These are phyloP conservation scores for Brevimyrus niger DNA, from an alignment of 2,113 vertebrate species.

Conservation along the genomic window DNA sequence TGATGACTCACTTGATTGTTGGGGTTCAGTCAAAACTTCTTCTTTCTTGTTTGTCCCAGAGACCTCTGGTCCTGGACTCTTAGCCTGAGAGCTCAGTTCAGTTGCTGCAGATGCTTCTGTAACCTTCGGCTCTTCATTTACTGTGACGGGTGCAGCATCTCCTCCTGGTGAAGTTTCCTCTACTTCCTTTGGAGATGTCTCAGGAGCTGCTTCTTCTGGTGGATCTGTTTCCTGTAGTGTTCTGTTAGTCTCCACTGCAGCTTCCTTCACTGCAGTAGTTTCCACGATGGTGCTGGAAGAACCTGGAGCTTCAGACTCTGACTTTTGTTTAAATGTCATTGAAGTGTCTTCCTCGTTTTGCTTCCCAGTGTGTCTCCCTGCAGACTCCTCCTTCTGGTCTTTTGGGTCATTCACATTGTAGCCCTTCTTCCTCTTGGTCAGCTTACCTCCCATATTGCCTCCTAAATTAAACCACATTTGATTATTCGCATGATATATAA, in stretches of 20 bases:
- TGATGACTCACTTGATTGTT: background rate
- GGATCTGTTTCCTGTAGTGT: background rate
- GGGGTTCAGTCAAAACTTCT: background rate
- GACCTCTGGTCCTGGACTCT: background rate
- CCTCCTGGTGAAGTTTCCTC: background rate
- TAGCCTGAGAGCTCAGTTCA: background rate
- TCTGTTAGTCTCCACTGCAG: background rate
- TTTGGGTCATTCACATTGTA: conserved; percentile 71
- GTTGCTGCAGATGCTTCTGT: background rate
- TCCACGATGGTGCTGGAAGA: background rate
- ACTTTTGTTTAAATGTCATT: background rate
- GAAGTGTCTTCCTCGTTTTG: background rate
- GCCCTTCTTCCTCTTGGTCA: conserved; percentile 69
- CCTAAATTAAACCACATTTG: conserved; percentile 38
- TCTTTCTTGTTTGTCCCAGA: background rate
- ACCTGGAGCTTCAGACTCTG: background rate
- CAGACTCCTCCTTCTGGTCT: conserved; percentile 33
- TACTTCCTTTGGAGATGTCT: background rate
- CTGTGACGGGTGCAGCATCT: background rate
- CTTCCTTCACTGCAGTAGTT: background rate
- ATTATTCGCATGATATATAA: background rate
- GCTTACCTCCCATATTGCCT: conserved; percentile 67
- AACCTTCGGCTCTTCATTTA: background rate
- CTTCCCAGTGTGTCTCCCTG: background rate
- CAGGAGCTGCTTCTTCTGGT: background rate